phyloP scores from a whole-genome alignment of 1,140 invertebrate species.

The Amyelois transitella region DNA sequence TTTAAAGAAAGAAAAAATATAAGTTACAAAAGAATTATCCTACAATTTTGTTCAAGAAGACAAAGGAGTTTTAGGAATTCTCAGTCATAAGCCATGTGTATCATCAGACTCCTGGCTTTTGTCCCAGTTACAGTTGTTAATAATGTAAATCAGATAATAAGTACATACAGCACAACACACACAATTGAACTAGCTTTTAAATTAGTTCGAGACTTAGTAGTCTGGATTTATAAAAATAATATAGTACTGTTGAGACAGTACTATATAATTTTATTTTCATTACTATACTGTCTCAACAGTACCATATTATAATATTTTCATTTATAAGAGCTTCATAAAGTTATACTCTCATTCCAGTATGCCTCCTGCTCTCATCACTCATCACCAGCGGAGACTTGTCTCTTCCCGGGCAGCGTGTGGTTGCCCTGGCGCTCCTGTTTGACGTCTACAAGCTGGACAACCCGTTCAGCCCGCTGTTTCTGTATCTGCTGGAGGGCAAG shows the following conservation, averaged over 20 bases:
- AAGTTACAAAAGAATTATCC: no score
- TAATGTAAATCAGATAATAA: no score
- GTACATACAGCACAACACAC: no score
- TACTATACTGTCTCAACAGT: background rate
- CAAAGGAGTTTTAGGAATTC: no score
- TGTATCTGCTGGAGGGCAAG: slow-evolving; percentile 66
- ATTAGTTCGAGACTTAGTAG: no score
- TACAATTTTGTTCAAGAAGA: no score
- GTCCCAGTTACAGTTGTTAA: no score
- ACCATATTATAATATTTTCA: background rate
- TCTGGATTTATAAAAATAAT: no score
- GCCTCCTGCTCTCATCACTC: slow-evolving; percentile 61
- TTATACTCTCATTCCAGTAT: slow-evolving; percentile 42
- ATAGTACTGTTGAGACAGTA: background rate
- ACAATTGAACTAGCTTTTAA: no score
- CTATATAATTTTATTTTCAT: background rate
- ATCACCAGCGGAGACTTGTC: slow-evolving; percentile 68
- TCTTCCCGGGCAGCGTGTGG: slow-evolving; percentile 78
- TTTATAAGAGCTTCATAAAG: background rate
- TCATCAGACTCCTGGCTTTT: no score
- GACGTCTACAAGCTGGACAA: slow-evolving; percentile 82
- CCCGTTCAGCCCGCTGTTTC: slow-evolving; percentile 62
- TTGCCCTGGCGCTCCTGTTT: slow-evolving; percentile 83
- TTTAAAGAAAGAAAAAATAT: no score
- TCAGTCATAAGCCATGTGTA: no score